Percentiles rank a stretch among this genome's conserved stretches.
Evolutionary conservation across 2,797 vertebrate genomes (phyloP).

Genomic region (Distichodus sexfasciatus): DNA sequence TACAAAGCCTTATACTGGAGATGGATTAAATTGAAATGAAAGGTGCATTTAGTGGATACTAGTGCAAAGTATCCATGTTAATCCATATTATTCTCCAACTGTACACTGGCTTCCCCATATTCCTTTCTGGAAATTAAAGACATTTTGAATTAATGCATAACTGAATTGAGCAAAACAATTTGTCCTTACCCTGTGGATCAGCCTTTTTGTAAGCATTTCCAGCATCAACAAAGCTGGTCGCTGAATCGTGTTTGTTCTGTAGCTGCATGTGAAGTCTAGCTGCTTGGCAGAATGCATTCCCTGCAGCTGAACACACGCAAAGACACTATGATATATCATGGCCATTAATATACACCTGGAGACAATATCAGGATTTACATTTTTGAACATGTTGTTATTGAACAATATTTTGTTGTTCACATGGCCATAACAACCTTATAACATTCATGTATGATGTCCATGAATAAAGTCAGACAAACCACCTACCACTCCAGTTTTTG

Average conservation of each 20-base stretch:
- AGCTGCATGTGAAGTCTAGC: constrained; percentile 96
- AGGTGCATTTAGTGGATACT: no score
- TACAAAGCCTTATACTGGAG: no score
- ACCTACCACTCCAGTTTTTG: constrained; percentile 96
- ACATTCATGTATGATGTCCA: background rate
- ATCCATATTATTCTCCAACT: no score
- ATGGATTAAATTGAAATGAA: no score
- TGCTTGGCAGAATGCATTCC: constrained; percentile 92
- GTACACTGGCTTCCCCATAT: no score
- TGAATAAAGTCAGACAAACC: background rate
- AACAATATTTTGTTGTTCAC: background rate
- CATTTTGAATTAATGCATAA: background rate
- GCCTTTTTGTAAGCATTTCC: constrained; percentile 97
- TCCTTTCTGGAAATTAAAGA: no score
- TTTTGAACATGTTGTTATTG: background rate
- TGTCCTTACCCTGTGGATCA: constrained; percentile 88
- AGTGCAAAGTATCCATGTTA: no score
- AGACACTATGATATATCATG: background rate
- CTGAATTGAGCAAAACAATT: background rate
- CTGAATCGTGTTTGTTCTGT: constrained; percentile 96
- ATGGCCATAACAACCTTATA: background rate
- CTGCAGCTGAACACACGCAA: constrained; percentile 76
- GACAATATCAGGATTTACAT: no score
- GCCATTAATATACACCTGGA: no score
- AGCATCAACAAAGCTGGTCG: constrained; percentile 94